Conservation (phyloP, 2,888 invertebrate genomes). For the Agrochola lota region DNA sequence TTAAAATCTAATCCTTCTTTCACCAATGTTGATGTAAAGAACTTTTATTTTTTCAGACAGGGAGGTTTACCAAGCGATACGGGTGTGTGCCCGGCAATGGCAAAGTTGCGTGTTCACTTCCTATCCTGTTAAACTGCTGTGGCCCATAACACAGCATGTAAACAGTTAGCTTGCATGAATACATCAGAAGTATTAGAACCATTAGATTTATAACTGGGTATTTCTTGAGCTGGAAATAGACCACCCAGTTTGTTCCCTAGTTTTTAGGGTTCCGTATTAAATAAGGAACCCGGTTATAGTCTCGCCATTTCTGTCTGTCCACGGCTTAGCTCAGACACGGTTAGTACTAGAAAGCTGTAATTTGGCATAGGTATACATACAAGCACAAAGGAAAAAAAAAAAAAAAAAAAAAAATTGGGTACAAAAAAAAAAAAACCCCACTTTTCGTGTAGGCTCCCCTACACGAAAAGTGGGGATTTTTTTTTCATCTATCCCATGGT, state of each 20-base stretch:
- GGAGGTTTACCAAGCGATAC: constrained; percentile 1
- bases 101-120: constrained; percentile 45
- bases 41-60: neutral
- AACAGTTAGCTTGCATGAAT: constrained; percentile 39
- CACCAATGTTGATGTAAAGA: neutral
- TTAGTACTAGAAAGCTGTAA: too few species aligned
- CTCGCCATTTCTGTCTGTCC: too few species aligned
- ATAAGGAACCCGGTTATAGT: too few species aligned
- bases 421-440: too few species aligned
- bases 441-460: too few species aligned
- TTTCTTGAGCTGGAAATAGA: constrained; percentile 7
- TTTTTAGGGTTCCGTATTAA: too few species aligned
- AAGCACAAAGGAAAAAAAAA: too few species aligned
- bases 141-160: constrained; percentile 32
- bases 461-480: too few species aligned
- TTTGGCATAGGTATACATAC: too few species aligned
- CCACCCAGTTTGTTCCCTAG: neutral
- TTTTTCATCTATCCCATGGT: too few species aligned
- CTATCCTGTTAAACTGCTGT: constrained; percentile 41
- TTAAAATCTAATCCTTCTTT: neutral
- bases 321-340: too few species aligned
- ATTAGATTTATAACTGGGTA: constrained; percentile 19
- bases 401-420: too few species aligned
- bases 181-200: constrained; percentile 12
- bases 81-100: constrained; percentile 36